These are phyloP conservation scores for Eulimnadia texana DNA, from an alignment of 1,140 invertebrate genomes.

Conservation along the genomic window DNA sequence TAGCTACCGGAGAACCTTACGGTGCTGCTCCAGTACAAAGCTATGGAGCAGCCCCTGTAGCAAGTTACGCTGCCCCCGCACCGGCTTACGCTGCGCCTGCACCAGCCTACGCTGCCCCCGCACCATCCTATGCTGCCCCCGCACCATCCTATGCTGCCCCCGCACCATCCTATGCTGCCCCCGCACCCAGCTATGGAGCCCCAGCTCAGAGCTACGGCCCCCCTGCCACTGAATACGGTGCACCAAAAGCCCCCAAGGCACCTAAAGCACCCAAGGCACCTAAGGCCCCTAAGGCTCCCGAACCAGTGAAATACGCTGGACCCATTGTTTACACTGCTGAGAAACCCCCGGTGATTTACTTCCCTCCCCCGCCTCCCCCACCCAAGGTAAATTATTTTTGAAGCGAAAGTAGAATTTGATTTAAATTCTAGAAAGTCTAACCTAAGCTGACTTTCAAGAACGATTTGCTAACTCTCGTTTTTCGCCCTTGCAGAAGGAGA, in stretches of 20 bases:
- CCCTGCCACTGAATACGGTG: slow-evolving; percentile 15
- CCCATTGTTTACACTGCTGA: slow-evolving; percentile 33
- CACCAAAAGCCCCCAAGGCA: slow-evolving; percentile 8
- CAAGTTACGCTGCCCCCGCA: not conserved
- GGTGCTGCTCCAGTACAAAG: no score
- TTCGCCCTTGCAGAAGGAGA: not conserved
- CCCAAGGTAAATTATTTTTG: slow-evolving; percentile 1
- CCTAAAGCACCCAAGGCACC: slow-evolving; percentile 14
- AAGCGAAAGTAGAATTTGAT: no score
- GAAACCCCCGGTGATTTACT: slow-evolving; percentile 32
- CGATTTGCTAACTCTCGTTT: not conserved
- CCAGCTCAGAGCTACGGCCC: slow-evolving; percentile 14
- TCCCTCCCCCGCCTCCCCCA: slow-evolving; percentile 28
- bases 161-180: slow-evolving; percentile 2
- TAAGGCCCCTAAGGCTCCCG: slow-evolving; percentile 13
- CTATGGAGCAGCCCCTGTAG: not conserved
- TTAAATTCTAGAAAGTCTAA: no score
- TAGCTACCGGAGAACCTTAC: not conserved
- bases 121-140: slow-evolving; percentile 15
- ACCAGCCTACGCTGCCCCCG: slow-evolving; percentile 6
- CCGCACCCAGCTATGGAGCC: slow-evolving; percentile 15
- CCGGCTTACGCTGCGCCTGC: slow-evolving; percentile 7
- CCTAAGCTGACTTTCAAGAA: not conserved
- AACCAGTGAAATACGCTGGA: slow-evolving; percentile 29
- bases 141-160: slow-evolving; percentile 8